These are phyloP conservation scores for Drosophila tanythrix DNA, from an alignment of 2,888 invertebrate genomes.

Conservation along the genomic window DNA sequence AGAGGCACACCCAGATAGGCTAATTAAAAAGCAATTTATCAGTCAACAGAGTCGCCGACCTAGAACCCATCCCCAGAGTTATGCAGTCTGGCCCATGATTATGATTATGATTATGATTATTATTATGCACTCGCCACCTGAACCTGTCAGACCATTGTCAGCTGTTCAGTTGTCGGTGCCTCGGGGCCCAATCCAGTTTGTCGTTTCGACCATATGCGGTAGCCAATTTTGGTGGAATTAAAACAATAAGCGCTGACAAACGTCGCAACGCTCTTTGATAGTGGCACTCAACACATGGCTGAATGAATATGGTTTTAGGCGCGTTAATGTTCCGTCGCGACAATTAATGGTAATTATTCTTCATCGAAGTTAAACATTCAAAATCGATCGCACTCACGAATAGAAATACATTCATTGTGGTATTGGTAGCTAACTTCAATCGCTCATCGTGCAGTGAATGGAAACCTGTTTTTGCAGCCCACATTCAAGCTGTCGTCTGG, in stretches of 20 bases:
- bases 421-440: constrained; percentile 47
- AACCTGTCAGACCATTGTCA: constrained; percentile 50
- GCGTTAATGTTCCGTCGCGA: constrained; percentile 57
- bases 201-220: constrained; percentile 32
- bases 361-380: constrained; percentile 54
- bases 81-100: constrained; percentile 9
- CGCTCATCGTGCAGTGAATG: constrained; percentile 54
- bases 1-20: constrained; percentile 10
- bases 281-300: constrained; percentile 63
- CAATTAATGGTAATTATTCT: constrained; percentile 77
- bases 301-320: constrained; percentile 60
- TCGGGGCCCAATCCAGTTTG: constrained; percentile 37
- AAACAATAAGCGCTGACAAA: constrained; percentile 76
- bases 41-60: constrained; percentile 28
- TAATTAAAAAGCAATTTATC: constrained; percentile 82
- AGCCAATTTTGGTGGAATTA: constrained; percentile 53
- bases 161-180: constrained; percentile 39
- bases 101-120: constrained; percentile 6
- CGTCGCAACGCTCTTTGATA: constrained; percentile 44
- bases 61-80: constrained; percentile 15
- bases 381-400: constrained; percentile 28
- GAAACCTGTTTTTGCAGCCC: constrained; percentile 65
- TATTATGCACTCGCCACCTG: constrained; percentile 62
- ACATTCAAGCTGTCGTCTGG: constrained; percentile 22
- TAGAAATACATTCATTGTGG: constrained; percentile 7